Evolutionary conservation across 1,140 invertebrate species (phyloP).

Genomic region (Cydia amplana): DNA sequence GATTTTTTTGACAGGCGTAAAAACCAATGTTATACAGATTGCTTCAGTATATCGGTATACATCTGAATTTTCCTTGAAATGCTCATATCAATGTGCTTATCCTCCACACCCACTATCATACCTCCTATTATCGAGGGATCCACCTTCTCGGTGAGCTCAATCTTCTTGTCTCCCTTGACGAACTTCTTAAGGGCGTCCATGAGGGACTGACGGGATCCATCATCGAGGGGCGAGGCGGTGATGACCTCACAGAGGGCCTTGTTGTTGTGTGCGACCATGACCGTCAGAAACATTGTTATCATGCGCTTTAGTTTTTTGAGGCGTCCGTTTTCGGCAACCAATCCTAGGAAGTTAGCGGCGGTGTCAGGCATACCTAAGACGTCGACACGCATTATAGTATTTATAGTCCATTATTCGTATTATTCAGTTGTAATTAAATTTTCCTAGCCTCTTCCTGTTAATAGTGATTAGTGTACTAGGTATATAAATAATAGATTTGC

Average conservation of each 20-base stretch:
- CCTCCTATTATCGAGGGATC: slow-evolving; percentile 64
- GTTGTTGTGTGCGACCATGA: slow-evolving; percentile 69
- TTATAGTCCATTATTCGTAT: too few relatives aligned
- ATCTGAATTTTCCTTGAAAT: slow-evolving; percentile 63
- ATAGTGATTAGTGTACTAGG: too few relatives aligned
- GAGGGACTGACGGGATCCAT: slow-evolving; percentile 44
- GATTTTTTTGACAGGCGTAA: neutral
- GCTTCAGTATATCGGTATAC: slow-evolving; percentile 64
- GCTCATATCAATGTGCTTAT: slow-evolving; percentile 68
- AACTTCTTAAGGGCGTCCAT: slow-evolving; percentile 59
- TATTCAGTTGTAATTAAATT: too few relatives aligned
- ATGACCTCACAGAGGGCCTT: slow-evolving; percentile 68
- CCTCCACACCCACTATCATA: slow-evolving; percentile 65
- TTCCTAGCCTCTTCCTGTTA: too few relatives aligned
- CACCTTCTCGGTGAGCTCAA: slow-evolving; percentile 63
- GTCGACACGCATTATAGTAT: neutral
- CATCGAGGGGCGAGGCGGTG: slow-evolving; percentile 64
- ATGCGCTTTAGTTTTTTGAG: slow-evolving; percentile 57
- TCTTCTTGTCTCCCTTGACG: slow-evolving; percentile 58
- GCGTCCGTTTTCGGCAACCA: slow-evolving; percentile 67
- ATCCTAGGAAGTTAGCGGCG: slow-evolving; percentile 58
- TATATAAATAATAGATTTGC: too few relatives aligned
- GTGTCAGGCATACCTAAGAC: slow-evolving; percentile 58
- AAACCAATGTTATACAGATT: slow-evolving; percentile 47
- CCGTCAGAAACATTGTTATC: slow-evolving; percentile 56